Conservation (phyloP, 2,888 invertebrate genomes). For the Ptychoptera contaminata region DNA sequence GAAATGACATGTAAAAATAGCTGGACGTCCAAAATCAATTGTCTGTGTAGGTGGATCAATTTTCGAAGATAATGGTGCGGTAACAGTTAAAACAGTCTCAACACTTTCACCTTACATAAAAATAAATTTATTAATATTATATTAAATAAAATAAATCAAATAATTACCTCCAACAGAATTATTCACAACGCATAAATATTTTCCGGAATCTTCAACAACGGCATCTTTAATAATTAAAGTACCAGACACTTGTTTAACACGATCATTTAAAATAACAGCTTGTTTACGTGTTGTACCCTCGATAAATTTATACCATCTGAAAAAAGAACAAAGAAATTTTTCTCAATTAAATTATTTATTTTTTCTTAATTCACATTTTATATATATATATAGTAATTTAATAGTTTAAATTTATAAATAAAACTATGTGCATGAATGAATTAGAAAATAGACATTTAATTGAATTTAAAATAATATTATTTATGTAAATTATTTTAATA, state of each 20-base stretch:
- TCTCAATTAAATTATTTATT: constrained; percentile 10
- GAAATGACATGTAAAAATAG: constrained; percentile 80
- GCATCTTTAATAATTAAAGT: constrained; percentile 86
- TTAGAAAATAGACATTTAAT: too few species aligned
- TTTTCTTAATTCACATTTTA: not conserved
- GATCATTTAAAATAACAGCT: constrained; percentile 76
- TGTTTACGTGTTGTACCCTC: constrained; percentile 75
- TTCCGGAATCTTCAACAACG: constrained; percentile 82
- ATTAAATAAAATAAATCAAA: too few species aligned
- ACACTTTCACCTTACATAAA: constrained; percentile 54
- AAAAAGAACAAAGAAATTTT: constrained; percentile 37
- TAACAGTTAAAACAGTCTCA: constrained; percentile 82
- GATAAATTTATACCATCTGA: constrained; percentile 88
- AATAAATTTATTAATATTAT: too few species aligned
- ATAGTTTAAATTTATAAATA: not conserved
- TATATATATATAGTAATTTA: not conserved
- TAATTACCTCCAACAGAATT: constrained; percentile 66
- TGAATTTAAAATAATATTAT: too few species aligned
- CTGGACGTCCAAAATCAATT: constrained; percentile 84
- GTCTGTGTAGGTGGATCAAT: constrained; percentile 85
- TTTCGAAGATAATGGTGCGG: constrained; percentile 73
- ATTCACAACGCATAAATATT: constrained; percentile 86
- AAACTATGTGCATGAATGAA: too few species aligned
- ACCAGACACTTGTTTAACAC: constrained; percentile 84
- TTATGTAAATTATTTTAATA: too few species aligned